A percentile compares a stretch with the other conserved stretches of the same genome.
phyloP scores from a whole-genome alignment of 2,113 vertebrate genomes.

The Grallaria varia region DNA sequence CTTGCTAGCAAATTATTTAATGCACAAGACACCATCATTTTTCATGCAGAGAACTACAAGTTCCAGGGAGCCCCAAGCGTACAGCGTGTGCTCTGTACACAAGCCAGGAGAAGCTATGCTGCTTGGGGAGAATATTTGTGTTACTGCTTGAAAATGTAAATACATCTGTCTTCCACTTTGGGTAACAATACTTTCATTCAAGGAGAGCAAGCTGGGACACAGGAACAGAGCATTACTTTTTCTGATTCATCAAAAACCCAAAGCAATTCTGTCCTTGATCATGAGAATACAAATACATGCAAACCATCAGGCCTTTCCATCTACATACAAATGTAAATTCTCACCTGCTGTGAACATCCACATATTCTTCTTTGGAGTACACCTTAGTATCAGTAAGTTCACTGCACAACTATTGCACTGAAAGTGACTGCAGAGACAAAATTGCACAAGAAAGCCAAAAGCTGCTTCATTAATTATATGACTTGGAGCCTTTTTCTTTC shows the following conservation, averaged over 20 bases:
- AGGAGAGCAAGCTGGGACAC: background rate
- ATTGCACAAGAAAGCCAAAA: background rate
- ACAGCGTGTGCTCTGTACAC: background rate
- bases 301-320: background rate
- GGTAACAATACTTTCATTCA: background rate
- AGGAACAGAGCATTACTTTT: background rate
- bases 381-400: background rate
- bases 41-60: background rate
- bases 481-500: background rate
- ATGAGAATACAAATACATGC: background rate
- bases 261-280: background rate
- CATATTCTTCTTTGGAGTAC: background rate
- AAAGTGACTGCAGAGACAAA: background rate
- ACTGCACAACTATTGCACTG: background rate
- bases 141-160: conserved; percentile 11
- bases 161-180: background rate
- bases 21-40: background rate
- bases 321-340: background rate
- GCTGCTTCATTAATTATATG: background rate
- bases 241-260: background rate
- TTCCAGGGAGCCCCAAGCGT: background rate
- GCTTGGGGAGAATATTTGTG: background rate
- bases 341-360: background rate
- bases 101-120: background rate
- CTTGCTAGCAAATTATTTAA: background rate